Percentiles rank a stretch among this genome's conserved stretches.
Conservation (phyloP, 2,797 vertebrate species). For the Cottoperca gobio region DNA sequence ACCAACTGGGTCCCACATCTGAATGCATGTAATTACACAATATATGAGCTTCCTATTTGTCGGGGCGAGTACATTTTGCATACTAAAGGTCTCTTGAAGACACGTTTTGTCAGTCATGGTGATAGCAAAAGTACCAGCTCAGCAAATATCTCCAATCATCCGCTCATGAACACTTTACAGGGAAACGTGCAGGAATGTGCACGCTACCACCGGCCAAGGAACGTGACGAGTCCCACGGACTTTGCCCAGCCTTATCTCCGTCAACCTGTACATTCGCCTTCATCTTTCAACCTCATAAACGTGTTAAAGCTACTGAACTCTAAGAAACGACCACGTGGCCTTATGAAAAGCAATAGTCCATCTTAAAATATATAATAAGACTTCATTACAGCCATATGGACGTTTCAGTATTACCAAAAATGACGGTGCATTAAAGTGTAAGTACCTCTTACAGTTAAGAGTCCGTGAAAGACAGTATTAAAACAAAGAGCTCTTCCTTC, state of each 20-base stretch:
- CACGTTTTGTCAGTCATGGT: background rate
- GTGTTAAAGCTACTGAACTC: constrained; percentile 17
- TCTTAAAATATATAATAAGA: background rate
- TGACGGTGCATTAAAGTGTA: background rate
- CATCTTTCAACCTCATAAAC: constrained; percentile 55
- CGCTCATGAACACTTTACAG: background rate
- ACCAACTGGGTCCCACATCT: background rate
- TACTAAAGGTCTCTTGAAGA: background rate
- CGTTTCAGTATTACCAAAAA: background rate
- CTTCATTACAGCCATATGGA: constrained; percentile 11
- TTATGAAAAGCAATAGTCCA: background rate
- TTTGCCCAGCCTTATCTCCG: constrained; percentile 68
- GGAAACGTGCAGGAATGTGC: constrained; percentile 13
- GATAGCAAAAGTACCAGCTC: constrained; percentile 18
- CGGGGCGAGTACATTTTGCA: background rate
- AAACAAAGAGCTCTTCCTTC: constrained; percentile 36
- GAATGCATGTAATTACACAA: background rate
- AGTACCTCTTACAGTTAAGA: background rate
- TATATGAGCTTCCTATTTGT: background rate
- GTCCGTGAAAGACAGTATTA: constrained; percentile 21
- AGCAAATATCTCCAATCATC: constrained; percentile 1
- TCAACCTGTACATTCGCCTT: constrained; percentile 53
- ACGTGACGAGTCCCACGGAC: constrained; percentile 50
- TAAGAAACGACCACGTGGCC: background rate
- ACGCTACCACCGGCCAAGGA: background rate